Base-by-base conservation (phyloP, 2,888 invertebrate genomes). In the Drosophila eohydei region DNA sequence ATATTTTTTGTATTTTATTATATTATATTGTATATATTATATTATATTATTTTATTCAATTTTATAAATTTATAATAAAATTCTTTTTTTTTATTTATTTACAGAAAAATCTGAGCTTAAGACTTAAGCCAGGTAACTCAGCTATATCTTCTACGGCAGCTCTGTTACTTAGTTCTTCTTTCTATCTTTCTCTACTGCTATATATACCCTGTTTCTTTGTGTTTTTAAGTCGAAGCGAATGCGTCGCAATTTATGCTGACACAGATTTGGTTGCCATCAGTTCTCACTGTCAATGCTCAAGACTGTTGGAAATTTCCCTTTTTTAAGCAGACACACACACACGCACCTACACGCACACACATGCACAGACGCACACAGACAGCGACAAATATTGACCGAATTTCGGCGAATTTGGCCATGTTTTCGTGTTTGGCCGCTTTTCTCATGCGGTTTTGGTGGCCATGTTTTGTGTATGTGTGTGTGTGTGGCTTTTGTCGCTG, bases 321-420 rank as follows among this genome's bases (percentile, higher is more conserved):
- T 78, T 51, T 56, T 32, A 43, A 56, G 52, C 51, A 38, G 57
- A 54, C 73, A 46, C 52, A 43, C 32, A 12, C 50, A 32, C 48
- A 32, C 30, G 12, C 28, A 56, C 38, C 50, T 44, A 73, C 59
- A 30, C 50, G 30, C 44, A 51, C 12, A 48, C 34, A 32, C 40
- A 28, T 52, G 40, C 46, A 59, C 41, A 28, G 26, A 46, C 36
- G 36, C 41, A 26, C 38, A 62, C 44, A 68, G 16, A 51, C 30
- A 51, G 14, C 50, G 28, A n/a, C 59, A 86, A 89, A 86, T 86
- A 86, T 86, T 86, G 90, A 86, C 86, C 88, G 86, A 88, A 89
- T 83, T 89, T 88, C 66, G 70, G 70, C 65, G 74, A 56, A 67
- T 78, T 74, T 77, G 60, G 70, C 50, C 70, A 63, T 77, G 72